phyloP scores from a whole-genome alignment of 2,113 vertebrate species.

The Microtus oregoni region DNA sequence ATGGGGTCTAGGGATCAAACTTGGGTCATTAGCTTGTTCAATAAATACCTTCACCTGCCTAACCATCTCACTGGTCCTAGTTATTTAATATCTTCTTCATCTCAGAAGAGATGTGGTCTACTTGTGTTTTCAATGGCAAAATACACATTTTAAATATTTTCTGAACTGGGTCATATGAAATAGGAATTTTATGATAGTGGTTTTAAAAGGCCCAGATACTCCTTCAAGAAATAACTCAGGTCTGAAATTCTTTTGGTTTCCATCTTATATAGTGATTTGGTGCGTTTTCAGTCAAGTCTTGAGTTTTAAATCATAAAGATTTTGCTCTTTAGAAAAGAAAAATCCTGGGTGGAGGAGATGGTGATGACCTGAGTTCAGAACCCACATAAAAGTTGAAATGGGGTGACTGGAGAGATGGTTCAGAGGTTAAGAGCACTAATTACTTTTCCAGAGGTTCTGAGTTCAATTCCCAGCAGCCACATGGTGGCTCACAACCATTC shows the following conservation, averaged over 20 bases:
- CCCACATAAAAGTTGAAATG: not conserved
- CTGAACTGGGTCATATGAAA: not conserved
- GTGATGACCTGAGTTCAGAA: too few species aligned
- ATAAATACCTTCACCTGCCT: not conserved
- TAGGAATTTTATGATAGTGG: not conserved
- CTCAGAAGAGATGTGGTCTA: not conserved
- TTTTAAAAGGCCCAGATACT: not conserved
- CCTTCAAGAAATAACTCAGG: not conserved
- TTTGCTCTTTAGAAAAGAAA: not conserved
- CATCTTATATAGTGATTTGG: not conserved
- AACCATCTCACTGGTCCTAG: not conserved
- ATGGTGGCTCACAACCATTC: too few species aligned
- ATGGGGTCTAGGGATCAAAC: not conserved
- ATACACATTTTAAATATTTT: not conserved
- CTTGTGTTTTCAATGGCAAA: not conserved
- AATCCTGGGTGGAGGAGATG: not conserved
- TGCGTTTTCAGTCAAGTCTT: not conserved
- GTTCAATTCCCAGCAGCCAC: too few species aligned
- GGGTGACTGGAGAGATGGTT: too few species aligned
- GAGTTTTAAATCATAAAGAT: not conserved
- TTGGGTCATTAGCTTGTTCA: not conserved
- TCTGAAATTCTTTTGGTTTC: not conserved
- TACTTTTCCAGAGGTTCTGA: too few species aligned
- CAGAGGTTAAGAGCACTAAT: too few species aligned
- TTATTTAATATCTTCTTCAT: not conserved